Percentiles rank a stretch among this genome's conserved stretches.
phyloP scores from a whole-genome alignment of 2,888 invertebrate genomes.

The Drosophila atripex region DNA sequence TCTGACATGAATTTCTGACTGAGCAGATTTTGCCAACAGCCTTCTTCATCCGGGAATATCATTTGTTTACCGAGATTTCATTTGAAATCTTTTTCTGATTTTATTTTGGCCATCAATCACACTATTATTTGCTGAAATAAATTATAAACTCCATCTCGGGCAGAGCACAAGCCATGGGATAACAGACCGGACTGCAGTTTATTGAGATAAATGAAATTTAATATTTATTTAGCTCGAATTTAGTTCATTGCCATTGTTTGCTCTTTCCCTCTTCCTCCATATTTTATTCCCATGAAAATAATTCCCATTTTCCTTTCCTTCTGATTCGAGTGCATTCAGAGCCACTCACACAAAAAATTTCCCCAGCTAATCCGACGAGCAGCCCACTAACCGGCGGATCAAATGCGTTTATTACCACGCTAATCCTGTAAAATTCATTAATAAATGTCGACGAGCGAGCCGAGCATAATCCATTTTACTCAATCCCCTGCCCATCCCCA shows the following conservation, averaged over 20 bases:
- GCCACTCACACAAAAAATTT: conserved; percentile 25
- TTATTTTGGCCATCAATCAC: conserved; percentile 33
- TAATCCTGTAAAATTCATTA: conserved; percentile 73
- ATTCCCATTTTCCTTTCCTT: background rate
- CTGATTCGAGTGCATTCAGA: conserved; percentile 17
- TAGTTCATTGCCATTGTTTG: background rate
- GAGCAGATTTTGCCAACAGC: conserved; percentile 15
- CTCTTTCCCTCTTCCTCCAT: background rate
- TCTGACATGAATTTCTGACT: conserved; percentile 21
- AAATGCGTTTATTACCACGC: conserved; percentile 66
- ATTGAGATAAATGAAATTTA: conserved; percentile 36
- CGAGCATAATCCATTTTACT: conserved; percentile 68
- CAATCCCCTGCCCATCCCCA: conserved; percentile 31
- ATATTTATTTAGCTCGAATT: conserved; percentile 17
- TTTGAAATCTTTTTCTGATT: conserved; percentile 14
- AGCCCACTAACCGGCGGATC: conserved; percentile 38
- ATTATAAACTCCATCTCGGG: conserved; percentile 25
- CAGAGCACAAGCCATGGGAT: conserved; percentile 7
- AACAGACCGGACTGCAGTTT: conserved; percentile 12
- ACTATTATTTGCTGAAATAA: conserved; percentile 36
- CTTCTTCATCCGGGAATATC: conserved; percentile 13
- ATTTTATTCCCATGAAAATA: background rate
- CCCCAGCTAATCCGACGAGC: conserved; percentile 43
- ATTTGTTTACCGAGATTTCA: conserved; percentile 24
- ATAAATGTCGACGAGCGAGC: conserved; percentile 68